phyloP scores from a whole-genome alignment of 2,888 invertebrate genomes.

The Trichacis sp. region DNA sequence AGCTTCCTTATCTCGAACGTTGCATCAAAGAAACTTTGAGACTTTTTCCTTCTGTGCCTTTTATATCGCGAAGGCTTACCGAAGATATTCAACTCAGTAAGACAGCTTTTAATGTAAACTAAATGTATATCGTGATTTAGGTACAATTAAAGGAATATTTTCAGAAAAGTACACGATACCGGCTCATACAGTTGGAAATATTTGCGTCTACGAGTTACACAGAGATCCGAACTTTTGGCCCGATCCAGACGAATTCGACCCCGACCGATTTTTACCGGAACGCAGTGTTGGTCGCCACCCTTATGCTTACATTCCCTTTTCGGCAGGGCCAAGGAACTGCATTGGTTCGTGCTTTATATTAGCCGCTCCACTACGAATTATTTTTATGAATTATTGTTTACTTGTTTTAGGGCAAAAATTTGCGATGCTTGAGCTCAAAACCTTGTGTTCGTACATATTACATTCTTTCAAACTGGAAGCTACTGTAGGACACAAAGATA shows the following conservation, averaged over 20 bases:
- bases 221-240: constrained; percentile 74
- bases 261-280: constrained; percentile 77
- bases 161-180: constrained; percentile 71
- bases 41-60: constrained; percentile 77
- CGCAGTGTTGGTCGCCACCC: constrained; percentile 70
- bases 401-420: constrained; percentile 2
- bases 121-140: too few relatives aligned
- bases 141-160: too few relatives aligned
- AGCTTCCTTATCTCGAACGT: constrained; percentile 77
- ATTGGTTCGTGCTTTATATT: too few relatives aligned
- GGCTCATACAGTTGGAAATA: constrained; percentile 69
- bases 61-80: constrained; percentile 73
- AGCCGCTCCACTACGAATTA: too few relatives aligned
- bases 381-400: too few relatives aligned
- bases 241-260: constrained; percentile 76
- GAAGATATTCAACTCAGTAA: constrained; percentile 69
- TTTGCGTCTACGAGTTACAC: constrained; percentile 76
- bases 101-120: too few relatives aligned
- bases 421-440: constrained; percentile 34
- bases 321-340: neutral
- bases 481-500: constrained; percentile 6
- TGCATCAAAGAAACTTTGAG: constrained; percentile 78
- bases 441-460: constrained; percentile 15
- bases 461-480: constrained; percentile 6
- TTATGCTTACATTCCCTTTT: constrained; percentile 75